A percentile compares a stretch with the other conserved stretches of the same genome.
Conservation (phyloP, 2,113 vertebrate species). For the Misgurnus mizolepis region DNA sequence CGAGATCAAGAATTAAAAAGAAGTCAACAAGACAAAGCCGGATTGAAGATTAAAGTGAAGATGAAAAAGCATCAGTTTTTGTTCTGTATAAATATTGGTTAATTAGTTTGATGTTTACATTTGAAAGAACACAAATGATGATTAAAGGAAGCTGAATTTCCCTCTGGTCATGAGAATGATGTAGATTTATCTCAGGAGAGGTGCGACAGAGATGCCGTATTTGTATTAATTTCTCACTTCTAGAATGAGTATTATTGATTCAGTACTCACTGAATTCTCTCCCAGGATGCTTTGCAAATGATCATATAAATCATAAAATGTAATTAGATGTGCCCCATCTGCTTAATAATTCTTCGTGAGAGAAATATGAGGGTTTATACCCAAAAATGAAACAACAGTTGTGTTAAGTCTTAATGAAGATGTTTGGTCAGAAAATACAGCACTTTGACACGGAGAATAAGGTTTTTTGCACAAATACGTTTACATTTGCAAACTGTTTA, state of each 20-base stretch:
- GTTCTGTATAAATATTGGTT: slow-evolving; percentile 33
- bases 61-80: neutral
- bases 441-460: neutral
- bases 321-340: slow-evolving; percentile 56
- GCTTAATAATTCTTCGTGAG: slow-evolving; percentile 47
- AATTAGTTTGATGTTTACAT: slow-evolving; percentile 29
- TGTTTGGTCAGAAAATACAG: slow-evolving; percentile 29
- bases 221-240: slow-evolving; percentile 52
- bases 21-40: slow-evolving; percentile 8
- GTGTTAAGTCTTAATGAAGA: slow-evolving; percentile 22
- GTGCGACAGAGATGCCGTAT: slow-evolving; percentile 35
- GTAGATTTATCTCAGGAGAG: slow-evolving; percentile 48
- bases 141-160: slow-evolving; percentile 27
- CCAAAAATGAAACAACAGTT: slow-evolving; percentile 39
- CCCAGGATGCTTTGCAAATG: slow-evolving; percentile 54
- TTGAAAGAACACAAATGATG: slow-evolving; percentile 27
- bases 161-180: slow-evolving; percentile 36
- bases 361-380: slow-evolving; percentile 43
- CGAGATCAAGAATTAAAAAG: slow-evolving; percentile 4
- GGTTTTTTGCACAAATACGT: neutral
- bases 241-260: slow-evolving; percentile 59
- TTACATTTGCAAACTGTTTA: too few species aligned
- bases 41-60: slow-evolving; percentile 1
- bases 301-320: slow-evolving; percentile 58
- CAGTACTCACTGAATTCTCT: slow-evolving; percentile 42